Conservation (phyloP, 2,888 invertebrate species). For the Tetanocera ferruginea region DNA sequence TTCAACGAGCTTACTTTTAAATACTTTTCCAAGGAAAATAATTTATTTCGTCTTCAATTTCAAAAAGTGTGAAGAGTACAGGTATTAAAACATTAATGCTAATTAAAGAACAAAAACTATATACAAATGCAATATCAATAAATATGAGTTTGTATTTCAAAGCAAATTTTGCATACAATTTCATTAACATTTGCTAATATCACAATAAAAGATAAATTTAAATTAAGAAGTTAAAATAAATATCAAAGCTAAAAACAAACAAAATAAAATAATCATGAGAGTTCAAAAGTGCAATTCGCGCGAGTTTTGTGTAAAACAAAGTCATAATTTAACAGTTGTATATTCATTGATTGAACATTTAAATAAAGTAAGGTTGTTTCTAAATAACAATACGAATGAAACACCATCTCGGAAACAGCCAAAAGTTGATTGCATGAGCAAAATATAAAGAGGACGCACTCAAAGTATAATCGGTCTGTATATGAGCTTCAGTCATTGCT, state of each 20-base stretch:
- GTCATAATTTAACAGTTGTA: not conserved
- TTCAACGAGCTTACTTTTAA: not conserved
- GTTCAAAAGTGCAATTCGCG: constrained; percentile 60
- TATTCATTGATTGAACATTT: not conserved
- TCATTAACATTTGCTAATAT: constrained; percentile 18
- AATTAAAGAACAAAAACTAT: not conserved
- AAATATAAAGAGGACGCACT: constrained; percentile 43
- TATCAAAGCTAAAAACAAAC: not conserved
- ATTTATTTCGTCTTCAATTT: not conserved
- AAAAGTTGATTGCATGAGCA: constrained; percentile 60
- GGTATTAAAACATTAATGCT: not conserved
- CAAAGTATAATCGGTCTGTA: constrained; percentile 16
- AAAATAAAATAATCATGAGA: not conserved
- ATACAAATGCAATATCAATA: constrained; percentile 12
- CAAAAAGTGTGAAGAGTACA: not conserved
- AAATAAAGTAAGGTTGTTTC: constrained; percentile 29
- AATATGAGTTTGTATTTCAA: not conserved
- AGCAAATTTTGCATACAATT: not conserved
- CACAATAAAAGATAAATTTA: constrained; percentile 16
- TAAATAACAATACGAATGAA: constrained; percentile 62
- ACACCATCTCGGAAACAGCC: constrained; percentile 60
- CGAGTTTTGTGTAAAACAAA: constrained; percentile 15
- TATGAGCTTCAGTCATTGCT: constrained; percentile 59
- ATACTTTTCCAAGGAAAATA: not conserved
- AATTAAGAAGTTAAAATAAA: not conserved